phyloP scores from a whole-genome alignment of 64 coral and sea anemone genomes.

The Stichodactyla helianthus region DNA sequence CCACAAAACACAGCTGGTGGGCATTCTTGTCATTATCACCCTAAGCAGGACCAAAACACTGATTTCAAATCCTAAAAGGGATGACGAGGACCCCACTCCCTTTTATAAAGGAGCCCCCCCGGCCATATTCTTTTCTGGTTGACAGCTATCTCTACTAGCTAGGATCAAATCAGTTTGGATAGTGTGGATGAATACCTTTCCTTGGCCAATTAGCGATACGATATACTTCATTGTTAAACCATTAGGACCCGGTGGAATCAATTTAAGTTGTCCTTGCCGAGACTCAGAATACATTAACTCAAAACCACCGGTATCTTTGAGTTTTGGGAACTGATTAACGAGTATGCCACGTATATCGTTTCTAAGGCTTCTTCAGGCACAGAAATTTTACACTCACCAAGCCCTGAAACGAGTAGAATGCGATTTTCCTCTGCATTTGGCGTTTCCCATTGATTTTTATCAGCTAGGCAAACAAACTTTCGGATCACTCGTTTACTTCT shows the following conservation, averaged over 20 bases:
- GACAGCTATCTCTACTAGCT: not conserved
- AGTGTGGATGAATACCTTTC: constrained; percentile 38
- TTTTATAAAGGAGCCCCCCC: too few relatives aligned
- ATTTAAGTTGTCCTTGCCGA: constrained; percentile 22
- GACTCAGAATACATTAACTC: constrained; percentile 55
- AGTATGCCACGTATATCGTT: constrained; percentile 30
- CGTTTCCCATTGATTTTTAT: not conserved
- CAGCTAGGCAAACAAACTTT: constrained; percentile 6
- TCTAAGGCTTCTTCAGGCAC: constrained; percentile 27
- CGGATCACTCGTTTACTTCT: not conserved
- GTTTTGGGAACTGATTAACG: constrained; percentile 38
- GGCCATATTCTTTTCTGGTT: too few relatives aligned
- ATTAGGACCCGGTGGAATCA: constrained; percentile 42
- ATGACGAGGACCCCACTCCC: too few relatives aligned
- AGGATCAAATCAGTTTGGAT: constrained; percentile 32
- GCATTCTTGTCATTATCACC: too few relatives aligned
- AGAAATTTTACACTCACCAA: not conserved
- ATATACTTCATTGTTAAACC: constrained; percentile 51
- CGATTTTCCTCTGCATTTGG: constrained; percentile 2
- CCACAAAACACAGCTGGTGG: too few relatives aligned
- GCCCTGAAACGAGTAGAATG: not conserved
- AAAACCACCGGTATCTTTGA: constrained; percentile 45
- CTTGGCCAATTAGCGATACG: constrained; percentile 43
- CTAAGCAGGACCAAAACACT: too few relatives aligned
- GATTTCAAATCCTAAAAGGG: too few relatives aligned